Evolutionary conservation across 2,113 vertebrate species (phyloP).

Genomic region (Phalacrocorax brasilianus): DNA sequence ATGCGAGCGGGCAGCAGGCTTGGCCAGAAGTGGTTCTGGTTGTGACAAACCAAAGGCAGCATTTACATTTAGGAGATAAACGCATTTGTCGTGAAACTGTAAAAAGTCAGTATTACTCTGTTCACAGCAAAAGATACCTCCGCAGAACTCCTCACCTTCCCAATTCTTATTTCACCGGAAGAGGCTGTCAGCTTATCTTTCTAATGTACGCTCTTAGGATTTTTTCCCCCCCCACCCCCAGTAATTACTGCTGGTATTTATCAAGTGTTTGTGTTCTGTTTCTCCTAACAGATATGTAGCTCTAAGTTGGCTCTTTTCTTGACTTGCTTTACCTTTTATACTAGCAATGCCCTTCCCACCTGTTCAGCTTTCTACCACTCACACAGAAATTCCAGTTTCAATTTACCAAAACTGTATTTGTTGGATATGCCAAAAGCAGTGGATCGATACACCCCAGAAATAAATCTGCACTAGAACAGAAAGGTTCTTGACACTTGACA

Average conservation of each 20-base stretch:
- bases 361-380: neutral
- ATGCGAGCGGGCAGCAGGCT: neutral
- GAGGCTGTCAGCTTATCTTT: neutral
- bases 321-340: neutral
- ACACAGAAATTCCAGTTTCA: neutral
- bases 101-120: neutral
- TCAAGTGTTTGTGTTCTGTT: neutral
- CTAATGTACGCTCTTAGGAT: neutral
- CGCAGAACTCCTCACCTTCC: neutral
- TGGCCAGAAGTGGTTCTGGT: neutral
- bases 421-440: neutral
- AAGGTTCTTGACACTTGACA: neutral
- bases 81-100: neutral
- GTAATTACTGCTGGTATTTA: neutral
- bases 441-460: neutral
- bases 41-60: neutral
- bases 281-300: neutral
- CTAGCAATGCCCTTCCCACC: neutral
- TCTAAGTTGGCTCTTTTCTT: neutral
- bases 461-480: neutral
- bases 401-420: neutral
- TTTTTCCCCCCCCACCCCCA: neutral
- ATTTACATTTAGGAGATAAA: neutral
- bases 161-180: neutral
- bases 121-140: neutral